phyloP scores from a whole-genome alignment of 2,888 invertebrate species.

The Drosophila demipolita region DNA sequence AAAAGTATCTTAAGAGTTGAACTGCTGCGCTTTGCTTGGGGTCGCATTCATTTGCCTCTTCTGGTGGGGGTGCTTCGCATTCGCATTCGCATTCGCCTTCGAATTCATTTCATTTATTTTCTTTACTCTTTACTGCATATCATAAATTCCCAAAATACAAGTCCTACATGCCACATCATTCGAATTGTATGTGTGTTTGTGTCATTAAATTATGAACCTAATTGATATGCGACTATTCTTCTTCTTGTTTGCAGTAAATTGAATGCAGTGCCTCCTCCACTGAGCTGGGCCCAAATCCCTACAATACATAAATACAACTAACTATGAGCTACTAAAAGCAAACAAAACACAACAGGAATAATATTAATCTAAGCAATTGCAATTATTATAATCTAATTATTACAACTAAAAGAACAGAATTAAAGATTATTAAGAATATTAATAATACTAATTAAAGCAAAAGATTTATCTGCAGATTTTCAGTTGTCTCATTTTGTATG shows the following conservation, averaged over 20 bases:
- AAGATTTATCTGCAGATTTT: constrained; percentile 16
- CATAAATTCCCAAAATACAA: constrained; percentile 18
- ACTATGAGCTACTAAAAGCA: constrained; percentile 50
- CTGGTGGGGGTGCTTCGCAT: constrained; percentile 28
- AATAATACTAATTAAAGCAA: constrained; percentile 66
- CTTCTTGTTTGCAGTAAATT: constrained; percentile 79
- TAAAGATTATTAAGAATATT: constrained; percentile 31
- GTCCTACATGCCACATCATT: constrained; percentile 38
- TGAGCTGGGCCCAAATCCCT: constrained; percentile 30
- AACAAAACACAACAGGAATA: constrained; percentile 13
- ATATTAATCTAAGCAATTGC: constrained; percentile 33
- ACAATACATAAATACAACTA: constrained; percentile 40
- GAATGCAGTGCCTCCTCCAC: constrained; percentile 52
- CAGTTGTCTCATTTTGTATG: constrained; percentile 34
- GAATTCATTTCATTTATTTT: constrained; percentile 45
- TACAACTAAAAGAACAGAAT: constrained; percentile 30
- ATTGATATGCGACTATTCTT: constrained; percentile 57
- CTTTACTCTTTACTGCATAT: constrained; percentile 17
- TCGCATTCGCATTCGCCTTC: not conserved
- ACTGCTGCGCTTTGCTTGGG: constrained; percentile 39
- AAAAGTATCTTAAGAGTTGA: constrained; percentile 46
- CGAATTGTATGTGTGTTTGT: constrained; percentile 30
- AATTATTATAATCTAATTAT: constrained; percentile 29
- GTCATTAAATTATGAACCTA: constrained; percentile 31
- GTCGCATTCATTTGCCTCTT: constrained; percentile 29